A percentile compares a stretch with the other conserved stretches of the same genome.
Conservation (phyloP, 2,113 vertebrate genomes). For the Ctenodactylus gundi region DNA sequence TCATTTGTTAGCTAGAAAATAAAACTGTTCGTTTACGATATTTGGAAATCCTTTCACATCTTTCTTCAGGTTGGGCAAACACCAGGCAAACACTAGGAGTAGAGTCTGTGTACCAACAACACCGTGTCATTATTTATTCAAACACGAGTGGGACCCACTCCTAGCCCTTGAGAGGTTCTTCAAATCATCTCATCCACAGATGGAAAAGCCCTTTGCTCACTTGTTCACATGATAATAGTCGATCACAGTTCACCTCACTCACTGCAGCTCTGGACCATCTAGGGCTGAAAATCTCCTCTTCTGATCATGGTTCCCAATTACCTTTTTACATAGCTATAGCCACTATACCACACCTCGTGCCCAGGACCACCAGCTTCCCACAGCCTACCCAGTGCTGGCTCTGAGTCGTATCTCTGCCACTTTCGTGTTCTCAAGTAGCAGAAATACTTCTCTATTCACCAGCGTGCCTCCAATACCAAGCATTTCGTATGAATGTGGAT, state of each 20-base stretch:
- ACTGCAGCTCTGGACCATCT: background rate
- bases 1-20: background rate
- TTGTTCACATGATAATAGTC: background rate
- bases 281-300: background rate
- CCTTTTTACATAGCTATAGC: background rate
- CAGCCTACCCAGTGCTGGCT: too few species aligned
- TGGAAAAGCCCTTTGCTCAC: background rate
- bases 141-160: background rate
- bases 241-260: accelerated
- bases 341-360: background rate
- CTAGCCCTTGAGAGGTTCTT: background rate
- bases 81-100: background rate
- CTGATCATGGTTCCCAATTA: background rate
- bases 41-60: background rate
- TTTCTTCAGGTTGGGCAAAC: background rate
- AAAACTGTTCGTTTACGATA: background rate
- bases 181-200: too few species aligned
- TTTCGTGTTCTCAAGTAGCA: too few species aligned
- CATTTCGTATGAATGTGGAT: accelerated
- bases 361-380: too few species aligned
- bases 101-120: background rate
- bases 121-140: background rate
- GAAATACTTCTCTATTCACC: background rate
- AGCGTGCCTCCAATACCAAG: too few species aligned
- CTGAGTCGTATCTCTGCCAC: too few species aligned